These are phyloP conservation scores for Poeciliopsis gracilis DNA, from an alignment of 2,797 vertebrate genomes.

Conservation along the genomic window DNA sequence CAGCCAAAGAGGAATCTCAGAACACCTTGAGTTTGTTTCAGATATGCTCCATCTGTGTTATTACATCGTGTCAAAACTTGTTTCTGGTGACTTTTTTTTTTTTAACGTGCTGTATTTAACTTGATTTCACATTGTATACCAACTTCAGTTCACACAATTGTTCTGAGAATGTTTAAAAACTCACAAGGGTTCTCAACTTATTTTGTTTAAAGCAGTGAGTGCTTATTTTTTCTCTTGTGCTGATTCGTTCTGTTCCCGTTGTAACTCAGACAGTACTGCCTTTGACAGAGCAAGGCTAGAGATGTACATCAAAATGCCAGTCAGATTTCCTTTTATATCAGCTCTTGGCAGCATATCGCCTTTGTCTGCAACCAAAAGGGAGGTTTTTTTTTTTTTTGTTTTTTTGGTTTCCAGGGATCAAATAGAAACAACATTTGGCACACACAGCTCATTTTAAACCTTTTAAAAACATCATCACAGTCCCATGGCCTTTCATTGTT, in stretches of 20 bases:
- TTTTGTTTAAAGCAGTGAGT: constrained; percentile 7
- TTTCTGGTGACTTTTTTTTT: not conserved
- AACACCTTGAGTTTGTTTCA: constrained; percentile 28
- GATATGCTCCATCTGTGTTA: constrained; percentile 7
- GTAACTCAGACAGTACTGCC: constrained; percentile 54
- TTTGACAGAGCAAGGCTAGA: constrained; percentile 62
- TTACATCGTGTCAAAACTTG: constrained; percentile 22
- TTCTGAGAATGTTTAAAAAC: constrained; percentile 21
- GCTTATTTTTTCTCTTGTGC: constrained; percentile 43
- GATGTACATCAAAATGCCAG: constrained; percentile 47
- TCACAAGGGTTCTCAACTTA: constrained; percentile 14
- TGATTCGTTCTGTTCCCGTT: constrained; percentile 38
- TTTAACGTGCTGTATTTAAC: not conserved
- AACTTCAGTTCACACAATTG: constrained; percentile 18
- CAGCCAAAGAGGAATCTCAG: not conserved
- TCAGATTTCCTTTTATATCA: constrained; percentile 32
- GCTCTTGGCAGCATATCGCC: constrained; percentile 28
- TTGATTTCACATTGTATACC: constrained; percentile 25
- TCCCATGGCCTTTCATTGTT: constrained; percentile 20
- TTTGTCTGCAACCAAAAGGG: constrained; percentile 31
- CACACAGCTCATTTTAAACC: constrained; percentile 22
- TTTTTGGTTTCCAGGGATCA: not conserved
- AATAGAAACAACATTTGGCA: constrained; percentile 7
- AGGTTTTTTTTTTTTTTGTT: not conserved
- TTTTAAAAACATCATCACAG: constrained; percentile 37